Percentiles rank a stretch among this genome's conserved stretches.
Evolutionary conservation across 2,888 invertebrate species (phyloP).

Genomic region (Heliconius ismenius): DNA sequence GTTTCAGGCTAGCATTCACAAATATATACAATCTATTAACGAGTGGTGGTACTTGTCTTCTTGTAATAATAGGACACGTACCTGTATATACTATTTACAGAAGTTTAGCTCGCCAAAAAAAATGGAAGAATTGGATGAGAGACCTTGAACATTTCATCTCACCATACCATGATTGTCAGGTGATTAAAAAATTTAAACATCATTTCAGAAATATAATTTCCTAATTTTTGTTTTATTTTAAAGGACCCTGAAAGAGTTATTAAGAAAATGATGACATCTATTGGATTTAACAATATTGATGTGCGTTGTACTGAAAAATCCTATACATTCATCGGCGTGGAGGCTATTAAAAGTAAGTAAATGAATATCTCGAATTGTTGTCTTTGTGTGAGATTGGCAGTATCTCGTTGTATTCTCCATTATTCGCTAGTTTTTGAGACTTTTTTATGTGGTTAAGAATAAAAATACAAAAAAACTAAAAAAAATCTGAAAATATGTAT

Average conservation of each 20-base stretch:
- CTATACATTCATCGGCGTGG: conserved; percentile 81
- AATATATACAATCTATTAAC: conserved; percentile 84
- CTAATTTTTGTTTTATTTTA: conserved; percentile 30
- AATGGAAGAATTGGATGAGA: conserved; percentile 56
- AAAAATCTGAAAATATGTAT: too few relatives aligned
- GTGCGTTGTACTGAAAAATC: conserved; percentile 83
- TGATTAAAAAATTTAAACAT: neutral
- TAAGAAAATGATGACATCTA: conserved; percentile 77
- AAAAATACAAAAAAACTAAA: too few relatives aligned
- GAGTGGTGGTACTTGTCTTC: conserved; percentile 50
- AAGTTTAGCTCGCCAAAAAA: conserved; percentile 72
- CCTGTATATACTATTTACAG: conserved; percentile 75
- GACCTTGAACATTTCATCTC: too few relatives aligned
- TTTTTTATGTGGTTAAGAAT: too few relatives aligned
- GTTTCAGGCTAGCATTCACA: conserved; percentile 80
- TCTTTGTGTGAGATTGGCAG: too few relatives aligned
- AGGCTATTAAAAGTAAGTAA: conserved; percentile 82
- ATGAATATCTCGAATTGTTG: neutral
- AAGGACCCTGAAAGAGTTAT: conserved; percentile 82
- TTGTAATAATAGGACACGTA: too few relatives aligned
- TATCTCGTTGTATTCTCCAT: too few relatives aligned
- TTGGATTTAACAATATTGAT: conserved; percentile 83
- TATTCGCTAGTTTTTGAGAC: too few relatives aligned
- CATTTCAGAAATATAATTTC: too few relatives aligned
- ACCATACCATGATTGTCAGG: too few relatives aligned